Evolutionary conservation across 2,888 invertebrate genomes (phyloP), one percentile per base, ranked within the genome.

Genomic region (Didymodactylos carnosus): DNA sequence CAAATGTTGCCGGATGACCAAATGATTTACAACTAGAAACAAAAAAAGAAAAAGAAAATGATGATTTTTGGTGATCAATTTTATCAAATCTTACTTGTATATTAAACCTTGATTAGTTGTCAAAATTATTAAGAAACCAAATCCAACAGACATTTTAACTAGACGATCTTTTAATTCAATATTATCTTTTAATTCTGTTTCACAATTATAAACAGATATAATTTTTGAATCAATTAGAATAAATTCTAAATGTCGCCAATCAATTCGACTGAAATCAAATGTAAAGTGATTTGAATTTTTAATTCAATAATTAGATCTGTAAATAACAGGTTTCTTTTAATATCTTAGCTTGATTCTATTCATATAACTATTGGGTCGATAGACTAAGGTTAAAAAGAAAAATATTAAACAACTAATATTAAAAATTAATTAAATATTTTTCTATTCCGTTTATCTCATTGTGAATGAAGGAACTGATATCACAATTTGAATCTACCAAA

Each of bases 1-100:
- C 94, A 79, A 94, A 90, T 73, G 95, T 93, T 6, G 90, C 90
- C 0, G 97, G 95, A 0, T 95, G 95, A 81, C 95, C 97, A 88
- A 95, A 92, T 78, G 94, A 94, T 72, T 87, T 89, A 3, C 90
- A 88, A 77, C 90, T 91, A 78, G 72, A 78, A 81, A 76, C 70
- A 71, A 35, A 71, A 8, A 27, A 72, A 72, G 16, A 11, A 70
- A 27, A 74, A 13, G n/a, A 62, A 69, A 27, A 25, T 40, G 49
- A 13, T 69, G 39, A 25, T 49, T 23, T 43, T 25, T 39, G 23
- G 39, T 5, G 13, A 35, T 35, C 73, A 39, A 69, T 19, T 13
- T 69, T 39, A n/a, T n/a, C n/a, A n/a, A n/a, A n/a, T n/a, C 53
- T 75, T 73, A 86, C 86, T 82, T 85, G 83, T 94, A 97, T 78